Percentiles rank a stretch among this genome's conserved stretches.
Conservation (phyloP, 2,888 invertebrate genomes). For the Leptogaster cylindrica region DNA sequence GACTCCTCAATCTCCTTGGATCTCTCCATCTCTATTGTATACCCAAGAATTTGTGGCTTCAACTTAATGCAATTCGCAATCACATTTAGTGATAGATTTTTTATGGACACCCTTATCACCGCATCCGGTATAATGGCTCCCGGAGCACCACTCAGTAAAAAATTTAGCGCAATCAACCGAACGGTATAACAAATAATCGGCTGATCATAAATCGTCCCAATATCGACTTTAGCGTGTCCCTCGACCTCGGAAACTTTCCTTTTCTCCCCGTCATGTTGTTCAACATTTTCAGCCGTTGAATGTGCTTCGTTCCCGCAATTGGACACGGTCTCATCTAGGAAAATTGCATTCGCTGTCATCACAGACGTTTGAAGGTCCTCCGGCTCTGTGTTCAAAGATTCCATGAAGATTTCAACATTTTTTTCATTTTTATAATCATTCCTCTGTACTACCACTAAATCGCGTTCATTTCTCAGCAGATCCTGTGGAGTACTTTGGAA, state of each 20-base stretch:
- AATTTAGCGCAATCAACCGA: slow-evolving; percentile 58
- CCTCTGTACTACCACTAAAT: slow-evolving; percentile 46
- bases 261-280: slow-evolving; percentile 1
- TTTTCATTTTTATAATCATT: slow-evolving; percentile 43
- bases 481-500: slow-evolving; percentile 44
- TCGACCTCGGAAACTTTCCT: slow-evolving; percentile 2
- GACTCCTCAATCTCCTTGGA: slow-evolving; percentile 53
- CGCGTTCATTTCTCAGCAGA: slow-evolving; percentile 50
- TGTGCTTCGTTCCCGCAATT: background rate
- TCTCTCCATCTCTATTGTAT: slow-evolving; percentile 70
- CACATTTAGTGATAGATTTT: slow-evolving; percentile 84
- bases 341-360: slow-evolving; percentile 14
- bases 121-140: slow-evolving; percentile 74
- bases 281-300: background rate
- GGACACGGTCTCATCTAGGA: background rate
- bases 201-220: slow-evolving; percentile 60
- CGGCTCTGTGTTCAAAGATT: background rate
- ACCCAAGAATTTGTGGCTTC: slow-evolving; percentile 75
- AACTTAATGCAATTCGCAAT: slow-evolving; percentile 76
- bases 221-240: slow-evolving; percentile 49
- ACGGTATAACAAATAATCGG: slow-evolving; percentile 58
- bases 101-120: slow-evolving; percentile 85
- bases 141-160: slow-evolving; percentile 58
- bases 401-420: slow-evolving; percentile 19
- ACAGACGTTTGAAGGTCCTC: slow-evolving; percentile 45